Conservation (phyloP, 2,797 vertebrate genomes). For the Eupleurogrammus muticus region DNA sequence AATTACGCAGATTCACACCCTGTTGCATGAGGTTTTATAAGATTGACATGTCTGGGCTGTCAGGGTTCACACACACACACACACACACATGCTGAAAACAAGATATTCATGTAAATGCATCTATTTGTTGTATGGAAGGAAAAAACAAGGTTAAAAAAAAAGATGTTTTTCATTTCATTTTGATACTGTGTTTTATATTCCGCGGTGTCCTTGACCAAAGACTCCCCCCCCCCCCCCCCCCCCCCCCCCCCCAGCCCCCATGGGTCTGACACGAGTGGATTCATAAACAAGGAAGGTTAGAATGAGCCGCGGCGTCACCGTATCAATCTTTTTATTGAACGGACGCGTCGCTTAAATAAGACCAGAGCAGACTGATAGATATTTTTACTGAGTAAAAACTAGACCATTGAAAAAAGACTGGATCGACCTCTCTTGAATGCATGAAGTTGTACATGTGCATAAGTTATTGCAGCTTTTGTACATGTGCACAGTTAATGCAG, state of each 20-base stretch:
- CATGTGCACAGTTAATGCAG: no score
- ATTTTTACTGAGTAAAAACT: neutral
- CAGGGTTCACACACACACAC: no score
- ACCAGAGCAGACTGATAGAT: neutral
- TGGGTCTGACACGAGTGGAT: conserved; percentile 34
- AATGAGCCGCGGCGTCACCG: neutral
- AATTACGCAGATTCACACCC: no score
- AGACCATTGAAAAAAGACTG: neutral
- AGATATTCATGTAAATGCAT: no score
- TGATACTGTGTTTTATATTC: conserved; percentile 30
- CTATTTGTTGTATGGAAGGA: no score
- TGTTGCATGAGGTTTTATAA: neutral
- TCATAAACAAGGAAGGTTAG: conserved; percentile 11
- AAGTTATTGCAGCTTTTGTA: no score
- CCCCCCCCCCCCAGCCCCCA: conserved; percentile 36
- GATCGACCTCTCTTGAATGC: neutral
- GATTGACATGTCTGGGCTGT: neutral
- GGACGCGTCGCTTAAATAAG: neutral
- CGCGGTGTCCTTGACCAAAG: conserved; percentile 41
- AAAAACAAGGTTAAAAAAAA: neutral
- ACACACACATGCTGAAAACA: neutral
- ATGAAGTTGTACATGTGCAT: no score
- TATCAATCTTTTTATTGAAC: conserved; percentile 13
- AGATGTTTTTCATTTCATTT: conserved; percentile 7
- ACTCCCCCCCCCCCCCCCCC: no score